Conservation (phyloP, 2,888 invertebrate genomes). For the Drosophila lacicola region DNA sequence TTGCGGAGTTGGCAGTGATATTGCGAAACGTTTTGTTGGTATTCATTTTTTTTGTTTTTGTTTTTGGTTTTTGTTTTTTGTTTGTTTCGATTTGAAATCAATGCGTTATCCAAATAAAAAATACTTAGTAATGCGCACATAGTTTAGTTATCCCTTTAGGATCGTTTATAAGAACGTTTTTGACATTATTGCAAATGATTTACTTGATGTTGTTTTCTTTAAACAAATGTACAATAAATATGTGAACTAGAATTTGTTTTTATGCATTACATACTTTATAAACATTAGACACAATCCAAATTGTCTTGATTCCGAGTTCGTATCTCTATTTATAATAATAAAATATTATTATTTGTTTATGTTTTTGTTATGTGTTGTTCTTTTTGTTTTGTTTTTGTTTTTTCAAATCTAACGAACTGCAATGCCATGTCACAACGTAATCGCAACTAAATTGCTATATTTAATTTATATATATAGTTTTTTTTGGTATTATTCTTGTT, state of each 20-base stretch:
- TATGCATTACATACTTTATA: conserved; percentile 35
- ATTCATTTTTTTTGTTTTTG: conserved; percentile 4
- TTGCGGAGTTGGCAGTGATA: conserved; percentile 76
- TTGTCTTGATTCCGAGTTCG: conserved; percentile 54
- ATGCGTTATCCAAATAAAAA: conserved; percentile 62
- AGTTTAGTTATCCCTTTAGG: conserved; percentile 26
- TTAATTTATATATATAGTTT: conserved; percentile 9
- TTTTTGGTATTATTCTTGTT: conserved; percentile 30
- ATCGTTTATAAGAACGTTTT: conserved; percentile 31
- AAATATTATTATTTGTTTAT: conserved; percentile 2
- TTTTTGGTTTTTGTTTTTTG: conserved; percentile 2
- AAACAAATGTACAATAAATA: conserved; percentile 51
- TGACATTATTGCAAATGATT: conserved; percentile 34
- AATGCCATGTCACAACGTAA: conserved; percentile 31
- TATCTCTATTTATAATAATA: conserved; percentile 35
- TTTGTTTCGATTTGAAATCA: conserved; percentile 60
- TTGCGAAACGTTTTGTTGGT: conserved; percentile 67
- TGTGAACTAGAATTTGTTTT: conserved; percentile 15
- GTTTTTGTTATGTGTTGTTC: neutral
- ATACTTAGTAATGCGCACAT: conserved; percentile 48
- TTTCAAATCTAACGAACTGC: conserved; percentile 28
- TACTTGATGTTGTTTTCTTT: conserved; percentile 1
- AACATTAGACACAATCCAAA: conserved; percentile 49
- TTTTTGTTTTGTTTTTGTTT: conserved; percentile 10
- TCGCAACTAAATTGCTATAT: conserved; percentile 48